Percentiles rank a stretch among this genome's conserved stretches.
phyloP scores from a whole-genome alignment of 2,888 invertebrate species.

The Drosophila borborema region DNA sequence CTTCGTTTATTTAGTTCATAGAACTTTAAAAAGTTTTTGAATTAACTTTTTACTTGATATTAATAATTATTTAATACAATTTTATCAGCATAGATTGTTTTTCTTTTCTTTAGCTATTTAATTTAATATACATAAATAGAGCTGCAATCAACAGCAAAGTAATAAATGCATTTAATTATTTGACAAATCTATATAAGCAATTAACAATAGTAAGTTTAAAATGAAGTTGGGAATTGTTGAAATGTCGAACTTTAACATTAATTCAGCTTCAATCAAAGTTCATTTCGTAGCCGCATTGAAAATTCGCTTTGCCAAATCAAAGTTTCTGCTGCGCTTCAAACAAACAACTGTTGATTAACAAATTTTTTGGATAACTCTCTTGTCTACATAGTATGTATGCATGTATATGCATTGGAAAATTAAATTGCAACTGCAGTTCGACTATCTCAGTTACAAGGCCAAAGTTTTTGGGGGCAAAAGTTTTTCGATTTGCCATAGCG shows the following conservation, averaged over 20 bases:
- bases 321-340: background rate
- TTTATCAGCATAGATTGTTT: no score
- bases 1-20: background rate
- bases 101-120: no score
- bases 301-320: background rate
- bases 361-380: slow-evolving; percentile 5
- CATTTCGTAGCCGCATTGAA: background rate
- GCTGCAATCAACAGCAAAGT: no score
- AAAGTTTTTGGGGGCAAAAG: slow-evolving; percentile 44
- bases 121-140: no score
- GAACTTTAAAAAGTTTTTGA: background rate
- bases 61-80: background rate
- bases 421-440: slow-evolving; percentile 26
- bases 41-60: background rate
- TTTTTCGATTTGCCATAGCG: slow-evolving; percentile 53
- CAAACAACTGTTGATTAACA: slow-evolving; percentile 19
- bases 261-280: background rate
- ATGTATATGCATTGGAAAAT: background rate
- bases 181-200: no score
- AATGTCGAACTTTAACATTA: background rate
- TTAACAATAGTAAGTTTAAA: no score
- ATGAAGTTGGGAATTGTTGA: no score
- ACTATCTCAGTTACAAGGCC: slow-evolving; percentile 41
- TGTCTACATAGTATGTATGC: background rate
- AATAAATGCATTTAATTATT: no score